A percentile compares a stretch with the other conserved stretches of the same genome.
Evolutionary conservation across 1,140 invertebrate species (phyloP).

Genomic region (Whitmania pigra): DNA sequence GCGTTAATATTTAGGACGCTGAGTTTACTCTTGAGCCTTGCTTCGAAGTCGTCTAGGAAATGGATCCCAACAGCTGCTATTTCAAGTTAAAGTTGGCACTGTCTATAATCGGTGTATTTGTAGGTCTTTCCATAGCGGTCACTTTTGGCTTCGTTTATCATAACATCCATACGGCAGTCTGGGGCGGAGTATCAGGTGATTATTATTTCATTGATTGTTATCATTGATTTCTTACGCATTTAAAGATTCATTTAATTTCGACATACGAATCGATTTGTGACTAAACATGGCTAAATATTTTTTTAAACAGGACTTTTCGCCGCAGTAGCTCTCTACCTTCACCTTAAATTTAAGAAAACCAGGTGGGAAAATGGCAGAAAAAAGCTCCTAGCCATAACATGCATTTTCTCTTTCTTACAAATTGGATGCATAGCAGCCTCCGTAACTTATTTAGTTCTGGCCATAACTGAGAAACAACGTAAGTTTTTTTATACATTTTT

Average conservation of each 20-base stretch:
- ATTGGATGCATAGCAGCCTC: neutral
- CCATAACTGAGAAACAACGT: conserved; percentile 17
- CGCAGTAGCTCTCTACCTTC: neutral
- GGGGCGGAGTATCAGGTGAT: conserved; percentile 17
- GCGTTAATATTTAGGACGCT: too few relatives aligned
- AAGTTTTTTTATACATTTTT: neutral
- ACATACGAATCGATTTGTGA: neutral
- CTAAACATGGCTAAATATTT: too few relatives aligned
- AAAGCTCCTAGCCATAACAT: neutral
- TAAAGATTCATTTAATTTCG: neutral
- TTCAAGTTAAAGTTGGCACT: conserved; percentile 14
- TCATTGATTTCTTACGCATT: neutral
- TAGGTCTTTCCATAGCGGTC: conserved; percentile 13
- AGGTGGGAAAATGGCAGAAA: neutral
- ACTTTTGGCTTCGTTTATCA: conserved; percentile 11
- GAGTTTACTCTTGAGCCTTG: too few relatives aligned
- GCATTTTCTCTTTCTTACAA: neutral
- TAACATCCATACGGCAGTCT: conserved; percentile 15
- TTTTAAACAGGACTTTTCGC: conserved; percentile 10
- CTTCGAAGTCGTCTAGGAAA: neutral
- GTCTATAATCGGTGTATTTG: conserved; percentile 10
- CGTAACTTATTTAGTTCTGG: conserved; percentile 6
- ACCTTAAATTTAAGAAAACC: neutral
- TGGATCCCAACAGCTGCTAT: conserved; percentile 5
- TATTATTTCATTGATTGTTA: neutral